Evolutionary conservation across 2,113 vertebrate species (phyloP), one percentile per base, ranked within the genome.

Genomic region (Tautogolabrus adspersus): DNA sequence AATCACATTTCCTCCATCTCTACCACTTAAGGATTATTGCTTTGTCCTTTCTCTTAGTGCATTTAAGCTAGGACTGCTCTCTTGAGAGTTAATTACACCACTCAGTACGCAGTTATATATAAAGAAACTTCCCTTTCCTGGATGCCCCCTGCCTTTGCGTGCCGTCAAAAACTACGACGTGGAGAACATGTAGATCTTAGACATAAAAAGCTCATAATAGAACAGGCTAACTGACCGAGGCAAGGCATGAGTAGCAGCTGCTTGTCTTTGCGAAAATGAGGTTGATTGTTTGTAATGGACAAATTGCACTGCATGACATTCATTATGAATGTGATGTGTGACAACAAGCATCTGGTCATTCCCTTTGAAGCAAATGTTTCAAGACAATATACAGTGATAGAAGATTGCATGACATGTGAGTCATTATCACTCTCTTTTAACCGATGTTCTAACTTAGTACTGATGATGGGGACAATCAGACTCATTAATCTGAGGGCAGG

Each of bases 1-100:
- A 77, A 15, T 67, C 49, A 49, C 76, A 63, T 62, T 69, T 77
- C 60, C 56, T 56, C 26, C n/a, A n/a, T 58, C 58, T 18, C 47
- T 18, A 6, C 15, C 40, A 54, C 52, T 72, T 72, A 72, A 18
- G 9, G 23, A 55, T 47, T 37, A 19, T 61, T 40, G 3, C 40
- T 65, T 59, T 44, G 34, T 55, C 47, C 23, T 61, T 55, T 5
- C 5, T 60, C 22, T 46, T 21, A 9, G 13, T 58, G 15, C 16
- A 46, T 70, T 75, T 38, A 15, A 18, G 47, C 47, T 19, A 18
- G 47, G 15, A 49, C 47, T 26, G 59, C 49, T 68, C 57, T 42
- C 40, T 63, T 22, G 44, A 49, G 26, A 37, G 54, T 70, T 59
- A 46, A 59, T 69, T 57, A 34, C 16, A 38, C 12, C 16, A 49